These are phyloP conservation scores for Pseudorasbora parva DNA, from an alignment of 2,113 vertebrate genomes.

Conservation along the genomic window DNA sequence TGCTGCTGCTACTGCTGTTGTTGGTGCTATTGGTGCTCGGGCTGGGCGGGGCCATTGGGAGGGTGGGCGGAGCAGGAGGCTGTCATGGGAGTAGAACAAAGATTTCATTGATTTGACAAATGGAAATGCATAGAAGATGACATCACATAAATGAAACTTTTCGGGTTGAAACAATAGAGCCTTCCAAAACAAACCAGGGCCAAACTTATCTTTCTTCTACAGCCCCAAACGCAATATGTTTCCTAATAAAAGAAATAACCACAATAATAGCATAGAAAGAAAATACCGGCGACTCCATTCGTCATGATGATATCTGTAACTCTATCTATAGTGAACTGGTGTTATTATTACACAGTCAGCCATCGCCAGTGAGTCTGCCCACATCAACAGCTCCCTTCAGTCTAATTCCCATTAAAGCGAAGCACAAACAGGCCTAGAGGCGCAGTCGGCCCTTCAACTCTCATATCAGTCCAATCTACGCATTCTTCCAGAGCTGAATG, in stretches of 20 bases:
- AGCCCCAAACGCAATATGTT: neutral
- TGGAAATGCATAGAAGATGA: neutral
- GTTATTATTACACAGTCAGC: slow-evolving; percentile 22
- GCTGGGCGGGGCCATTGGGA: slow-evolving; percentile 98
- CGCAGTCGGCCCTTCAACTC: slow-evolving; percentile 33
- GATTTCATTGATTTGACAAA: neutral
- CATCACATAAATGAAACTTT: neutral
- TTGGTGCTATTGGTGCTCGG: slow-evolving; percentile 91
- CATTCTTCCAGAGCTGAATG: slow-evolving; percentile 25
- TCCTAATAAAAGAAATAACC: neutral
- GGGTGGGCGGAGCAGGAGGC: slow-evolving; percentile 86
- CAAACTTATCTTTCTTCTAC: neutral
- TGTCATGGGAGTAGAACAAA: slow-evolving; percentile 69
- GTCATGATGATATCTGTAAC: slow-evolving; percentile 18
- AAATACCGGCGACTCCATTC: neutral
- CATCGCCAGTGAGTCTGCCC: slow-evolving; percentile 36
- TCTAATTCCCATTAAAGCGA: slow-evolving; percentile 46
- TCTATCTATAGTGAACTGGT: slow-evolving; percentile 8
- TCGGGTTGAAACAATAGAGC: neutral
- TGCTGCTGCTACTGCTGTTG: slow-evolving; percentile 94
- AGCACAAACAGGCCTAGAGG: slow-evolving; percentile 36
- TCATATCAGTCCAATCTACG: slow-evolving; percentile 41
- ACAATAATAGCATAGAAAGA: neutral
- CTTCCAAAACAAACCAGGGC: neutral
- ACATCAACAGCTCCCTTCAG: slow-evolving; percentile 29